These are phyloP conservation scores for Pseudorhombus dupliciocellatus DNA, from an alignment of 2,113 vertebrate species.

Conservation along the genomic window DNA sequence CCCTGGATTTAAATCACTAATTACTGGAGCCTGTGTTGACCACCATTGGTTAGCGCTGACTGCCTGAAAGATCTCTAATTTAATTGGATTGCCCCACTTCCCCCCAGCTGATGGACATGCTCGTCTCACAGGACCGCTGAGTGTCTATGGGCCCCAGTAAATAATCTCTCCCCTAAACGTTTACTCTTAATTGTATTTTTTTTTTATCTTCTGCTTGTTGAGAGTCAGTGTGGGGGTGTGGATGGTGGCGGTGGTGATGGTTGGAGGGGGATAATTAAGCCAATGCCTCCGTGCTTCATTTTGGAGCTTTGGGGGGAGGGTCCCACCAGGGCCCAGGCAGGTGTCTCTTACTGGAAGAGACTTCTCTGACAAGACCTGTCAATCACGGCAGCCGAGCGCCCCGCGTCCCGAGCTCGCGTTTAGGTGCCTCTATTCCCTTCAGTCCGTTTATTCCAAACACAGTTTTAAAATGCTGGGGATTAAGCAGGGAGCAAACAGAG, in stretches of 20 bases:
- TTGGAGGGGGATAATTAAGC: slow-evolving; percentile 78
- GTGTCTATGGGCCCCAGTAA: slow-evolving; percentile 77
- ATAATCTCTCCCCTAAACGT: slow-evolving; percentile 78
- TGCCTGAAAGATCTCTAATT: slow-evolving; percentile 70
- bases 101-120: slow-evolving; percentile 72
- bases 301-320: slow-evolving; percentile 56
- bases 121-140: slow-evolving; percentile 74
- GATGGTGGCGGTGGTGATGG: background rate
- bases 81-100: slow-evolving; percentile 78
- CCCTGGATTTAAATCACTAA: slow-evolving; percentile 25
- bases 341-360: slow-evolving; percentile 78
- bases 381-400: slow-evolving; percentile 80
- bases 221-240: slow-evolving; percentile 39
- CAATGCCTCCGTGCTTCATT: slow-evolving; percentile 73
- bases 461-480: slow-evolving; percentile 78
- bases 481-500: slow-evolving; percentile 79
- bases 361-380: slow-evolving; percentile 78
- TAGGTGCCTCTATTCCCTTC: slow-evolving; percentile 74
- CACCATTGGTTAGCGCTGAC: slow-evolving; percentile 52
- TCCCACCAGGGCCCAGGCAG: slow-evolving; percentile 77
- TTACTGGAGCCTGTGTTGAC: slow-evolving; percentile 59
- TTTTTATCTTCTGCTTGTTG: slow-evolving; percentile 42
- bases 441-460: slow-evolving; percentile 80
- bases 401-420: slow-evolving; percentile 58
- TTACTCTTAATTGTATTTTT: slow-evolving; percentile 81